Evolutionary conservation across 2,113 vertebrate species (phyloP).

Genomic region (Pavo muticus): DNA sequence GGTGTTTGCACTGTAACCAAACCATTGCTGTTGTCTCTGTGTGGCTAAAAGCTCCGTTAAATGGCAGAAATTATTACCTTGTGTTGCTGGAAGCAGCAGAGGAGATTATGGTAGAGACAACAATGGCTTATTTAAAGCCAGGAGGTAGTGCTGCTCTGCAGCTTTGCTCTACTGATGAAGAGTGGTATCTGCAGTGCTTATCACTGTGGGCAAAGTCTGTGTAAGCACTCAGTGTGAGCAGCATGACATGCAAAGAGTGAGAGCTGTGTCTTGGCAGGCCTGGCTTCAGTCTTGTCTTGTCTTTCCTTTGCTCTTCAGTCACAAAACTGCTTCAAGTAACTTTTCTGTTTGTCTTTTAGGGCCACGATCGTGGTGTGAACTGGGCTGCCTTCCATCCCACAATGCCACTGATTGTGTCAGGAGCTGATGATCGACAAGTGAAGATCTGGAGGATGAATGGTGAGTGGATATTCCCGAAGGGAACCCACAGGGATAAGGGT

Average conservation of each 20-base stretch:
- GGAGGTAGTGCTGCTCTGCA: neutral
- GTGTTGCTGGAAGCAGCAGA: neutral
- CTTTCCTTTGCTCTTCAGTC: neutral
- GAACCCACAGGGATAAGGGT: no score
- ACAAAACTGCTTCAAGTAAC: neutral
- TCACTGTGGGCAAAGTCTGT: neutral
- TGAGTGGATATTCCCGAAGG: slow-evolving; percentile 56
- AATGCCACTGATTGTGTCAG: slow-evolving; percentile 97
- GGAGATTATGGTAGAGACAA: neutral
- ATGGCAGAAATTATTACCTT: neutral
- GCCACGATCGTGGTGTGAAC: slow-evolving; percentile 95
- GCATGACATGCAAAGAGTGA: fast-evolving
- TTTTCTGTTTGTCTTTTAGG: slow-evolving; percentile 64
- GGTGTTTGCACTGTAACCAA: neutral
- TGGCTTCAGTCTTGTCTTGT: fast-evolving
- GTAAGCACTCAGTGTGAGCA: neutral
- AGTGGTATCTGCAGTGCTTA: neutral
- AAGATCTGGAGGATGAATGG: slow-evolving; percentile 99
- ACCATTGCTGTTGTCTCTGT: no score
- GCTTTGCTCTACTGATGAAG: neutral
- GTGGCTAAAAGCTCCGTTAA: neutral
- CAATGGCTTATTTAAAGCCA: neutral
- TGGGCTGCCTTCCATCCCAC: slow-evolving; percentile 97
- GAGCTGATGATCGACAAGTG: slow-evolving; percentile 95
- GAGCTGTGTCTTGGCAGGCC: neutral